phyloP scores from a whole-genome alignment of 2,113 vertebrate genomes.

The Coreoperca whiteheadi region DNA sequence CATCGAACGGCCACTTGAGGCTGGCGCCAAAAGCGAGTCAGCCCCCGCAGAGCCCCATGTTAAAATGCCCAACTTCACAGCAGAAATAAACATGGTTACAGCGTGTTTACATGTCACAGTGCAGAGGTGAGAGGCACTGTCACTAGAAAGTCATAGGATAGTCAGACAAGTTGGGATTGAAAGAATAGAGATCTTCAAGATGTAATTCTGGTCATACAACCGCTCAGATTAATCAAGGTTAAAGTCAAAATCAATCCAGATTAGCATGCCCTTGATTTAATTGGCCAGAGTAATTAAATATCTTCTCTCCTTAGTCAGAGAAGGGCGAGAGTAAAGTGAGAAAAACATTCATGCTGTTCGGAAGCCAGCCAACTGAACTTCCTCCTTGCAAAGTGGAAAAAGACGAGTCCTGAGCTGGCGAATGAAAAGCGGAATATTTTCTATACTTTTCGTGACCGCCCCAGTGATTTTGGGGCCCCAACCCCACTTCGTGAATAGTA shows the following conservation, averaged over 20 bases:
- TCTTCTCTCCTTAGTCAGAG: slow-evolving; percentile 12
- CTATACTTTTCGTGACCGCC: not conserved
- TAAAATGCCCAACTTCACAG: no score
- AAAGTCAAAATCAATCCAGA: slow-evolving; percentile 70
- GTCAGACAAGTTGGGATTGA: not conserved
- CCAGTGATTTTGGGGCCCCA: slow-evolving; percentile 4
- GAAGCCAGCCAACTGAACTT: slow-evolving; percentile 9
- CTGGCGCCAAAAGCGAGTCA: no score
- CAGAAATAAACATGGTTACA: no score
- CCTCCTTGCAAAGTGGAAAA: not conserved
- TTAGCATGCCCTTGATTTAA: slow-evolving; percentile 61
- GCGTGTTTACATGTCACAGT: no score
- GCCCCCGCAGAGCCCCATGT: no score
- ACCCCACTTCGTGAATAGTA: no score
- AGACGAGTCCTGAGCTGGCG: slow-evolving; percentile 2
- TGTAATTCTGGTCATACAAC: slow-evolving; percentile 3
- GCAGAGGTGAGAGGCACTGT: no score
- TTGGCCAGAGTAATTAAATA: slow-evolving; percentile 44
- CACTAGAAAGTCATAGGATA: not conserved
- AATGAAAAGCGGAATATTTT: slow-evolving; percentile 19
- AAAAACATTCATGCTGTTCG: slow-evolving; percentile 4
- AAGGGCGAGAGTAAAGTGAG: slow-evolving; percentile 19
- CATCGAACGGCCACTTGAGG: no score
- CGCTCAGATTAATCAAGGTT: slow-evolving; percentile 37
- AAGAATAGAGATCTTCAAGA: slow-evolving; percentile 12